Conservation (phyloP, 2,888 invertebrate species). For the Conistra vaccinii region DNA sequence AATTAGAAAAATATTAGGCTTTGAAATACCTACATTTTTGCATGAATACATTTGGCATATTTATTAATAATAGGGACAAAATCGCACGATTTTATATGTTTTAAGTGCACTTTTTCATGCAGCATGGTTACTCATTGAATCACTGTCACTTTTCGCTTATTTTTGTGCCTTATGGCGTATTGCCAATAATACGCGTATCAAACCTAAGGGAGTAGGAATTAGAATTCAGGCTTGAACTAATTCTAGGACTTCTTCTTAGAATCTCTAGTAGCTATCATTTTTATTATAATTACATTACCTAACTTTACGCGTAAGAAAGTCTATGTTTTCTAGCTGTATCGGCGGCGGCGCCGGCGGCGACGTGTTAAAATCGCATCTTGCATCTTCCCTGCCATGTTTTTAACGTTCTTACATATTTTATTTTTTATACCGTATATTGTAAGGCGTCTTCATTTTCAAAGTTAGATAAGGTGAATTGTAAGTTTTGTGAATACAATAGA, state of each 20-base stretch:
- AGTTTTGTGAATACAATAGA: slow-evolving; percentile 40
- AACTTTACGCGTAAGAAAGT: neutral
- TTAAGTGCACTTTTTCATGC: slow-evolving; percentile 17
- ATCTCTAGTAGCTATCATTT: neutral
- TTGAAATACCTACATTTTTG: neutral
- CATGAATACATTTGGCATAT: slow-evolving; percentile 13
- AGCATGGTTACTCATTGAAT: neutral
- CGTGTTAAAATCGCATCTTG: neutral
- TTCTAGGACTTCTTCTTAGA: neutral
- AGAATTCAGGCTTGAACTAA: neutral
- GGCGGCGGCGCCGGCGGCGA: neutral
- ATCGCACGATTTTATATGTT: slow-evolving; percentile 18
- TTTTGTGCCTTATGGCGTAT: slow-evolving; percentile 20
- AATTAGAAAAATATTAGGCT: neutral
- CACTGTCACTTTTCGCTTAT: neutral
- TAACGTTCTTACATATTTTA: slow-evolving; percentile 34
- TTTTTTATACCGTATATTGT: slow-evolving; percentile 32
- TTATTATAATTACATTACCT: neutral
- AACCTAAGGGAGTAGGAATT: neutral
- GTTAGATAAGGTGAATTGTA: slow-evolving; percentile 15
- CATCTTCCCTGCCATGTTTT: slow-evolving; percentile 19
- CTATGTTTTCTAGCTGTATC: neutral
- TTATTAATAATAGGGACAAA: neutral
- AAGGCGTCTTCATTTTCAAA: slow-evolving; percentile 23
- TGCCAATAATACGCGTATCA: slow-evolving; percentile 2